Evolutionary conservation across 2,888 invertebrate genomes (phyloP).

Genomic region (Poecilobothrus nobilitatus): DNA sequence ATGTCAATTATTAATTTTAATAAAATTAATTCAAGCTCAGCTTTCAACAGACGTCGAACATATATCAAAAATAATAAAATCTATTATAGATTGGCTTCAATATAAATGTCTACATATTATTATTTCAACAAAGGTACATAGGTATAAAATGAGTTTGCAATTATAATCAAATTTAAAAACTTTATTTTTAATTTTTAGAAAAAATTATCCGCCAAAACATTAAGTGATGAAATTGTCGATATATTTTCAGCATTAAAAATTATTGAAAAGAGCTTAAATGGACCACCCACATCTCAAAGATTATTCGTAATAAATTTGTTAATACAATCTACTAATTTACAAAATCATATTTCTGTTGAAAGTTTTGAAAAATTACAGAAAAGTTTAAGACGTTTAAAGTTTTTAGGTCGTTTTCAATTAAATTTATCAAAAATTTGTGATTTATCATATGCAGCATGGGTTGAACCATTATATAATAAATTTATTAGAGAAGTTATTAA

Average conservation of each 20-base stretch:
- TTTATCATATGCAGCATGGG: conserved; percentile 71
- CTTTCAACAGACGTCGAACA: conserved; percentile 60
- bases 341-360: neutral
- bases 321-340: neutral
- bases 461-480: conserved; percentile 68
- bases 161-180: conserved; percentile 1
- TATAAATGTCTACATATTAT: conserved; percentile 64
- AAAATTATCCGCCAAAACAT: conserved; percentile 54
- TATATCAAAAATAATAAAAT: conserved; percentile 63
- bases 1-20: conserved; percentile 71
- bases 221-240: conserved; percentile 58
- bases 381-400: conserved; percentile 57
- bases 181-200: conserved; percentile 41
- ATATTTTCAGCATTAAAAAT: conserved; percentile 66
- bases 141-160: too few species aligned
- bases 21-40: conserved; percentile 66
- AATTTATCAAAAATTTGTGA: conserved; percentile 56
- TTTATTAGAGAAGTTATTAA: conserved; percentile 47
- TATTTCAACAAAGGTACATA: conserved; percentile 55
- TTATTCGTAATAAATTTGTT: conserved; percentile 50
- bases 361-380: conserved; percentile 50
- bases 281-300: conserved; percentile 55
- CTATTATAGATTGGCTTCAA: conserved; percentile 70
- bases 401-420: conserved; percentile 52
- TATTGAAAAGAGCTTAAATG: conserved; percentile 59